Evolutionary conservation across 30 jellyfish, hydroid and myxozoan species (phyloP).

Genomic region (Rhopilema esculentum): DNA sequence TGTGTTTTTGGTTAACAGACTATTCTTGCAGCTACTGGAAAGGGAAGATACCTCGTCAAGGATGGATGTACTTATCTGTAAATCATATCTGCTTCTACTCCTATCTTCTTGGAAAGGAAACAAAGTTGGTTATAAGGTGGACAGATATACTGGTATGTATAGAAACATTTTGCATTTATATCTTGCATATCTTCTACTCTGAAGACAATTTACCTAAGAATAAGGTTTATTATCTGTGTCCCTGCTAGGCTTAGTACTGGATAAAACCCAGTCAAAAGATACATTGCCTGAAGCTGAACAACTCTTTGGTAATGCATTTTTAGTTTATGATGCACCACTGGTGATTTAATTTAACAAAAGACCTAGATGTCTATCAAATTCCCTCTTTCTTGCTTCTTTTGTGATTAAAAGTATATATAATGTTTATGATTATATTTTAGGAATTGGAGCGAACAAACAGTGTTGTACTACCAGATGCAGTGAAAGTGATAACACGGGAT

Average conservation of each 20-base stretch:
- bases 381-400: too few species aligned
- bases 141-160: conserved; percentile 84
- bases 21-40: conserved; percentile 96
- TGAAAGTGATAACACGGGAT: conserved; percentile 77
- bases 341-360: too few species aligned
- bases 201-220: not conserved
- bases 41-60: conserved; percentile 95
- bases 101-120: conserved; percentile 89
- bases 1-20: conserved; percentile 31
- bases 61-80: conserved; percentile 93
- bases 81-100: conserved; percentile 93
- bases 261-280: too few species aligned
- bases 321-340: too few species aligned
- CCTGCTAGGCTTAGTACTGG: too few species aligned
- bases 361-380: too few species aligned
- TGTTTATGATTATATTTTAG: too few species aligned
- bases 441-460: conserved; percentile 86
- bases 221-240: too few species aligned
- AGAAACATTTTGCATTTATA: not conserved
- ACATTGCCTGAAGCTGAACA: not conserved
- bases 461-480: conserved; percentile 91
- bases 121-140: conserved; percentile 88
- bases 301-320: not conserved
- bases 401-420: too few species aligned
- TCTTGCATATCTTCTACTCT: not conserved